Evolutionary conservation across 2,888 invertebrate species (phyloP).

Genomic region (Pteria penguin): DNA sequence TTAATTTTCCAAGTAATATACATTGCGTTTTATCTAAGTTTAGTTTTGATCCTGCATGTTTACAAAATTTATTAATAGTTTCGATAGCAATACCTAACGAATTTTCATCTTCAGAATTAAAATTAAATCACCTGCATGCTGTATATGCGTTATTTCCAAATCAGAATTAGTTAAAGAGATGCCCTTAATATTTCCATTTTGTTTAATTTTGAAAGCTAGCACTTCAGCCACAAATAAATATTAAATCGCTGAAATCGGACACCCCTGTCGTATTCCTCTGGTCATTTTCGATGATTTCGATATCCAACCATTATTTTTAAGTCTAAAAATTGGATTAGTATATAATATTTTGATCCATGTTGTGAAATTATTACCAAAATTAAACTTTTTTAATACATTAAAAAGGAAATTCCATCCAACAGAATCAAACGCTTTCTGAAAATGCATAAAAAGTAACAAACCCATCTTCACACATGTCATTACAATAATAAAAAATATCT

Average conservation of each 20-base stretch:
- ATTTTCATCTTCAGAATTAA: background rate
- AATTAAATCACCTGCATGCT: background rate
- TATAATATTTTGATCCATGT: constrained; percentile 16
- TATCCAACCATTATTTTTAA: constrained; percentile 19
- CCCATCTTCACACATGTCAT: too few species aligned
- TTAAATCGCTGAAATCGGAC: background rate
- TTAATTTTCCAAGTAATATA: background rate
- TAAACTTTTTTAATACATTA: constrained; percentile 4
- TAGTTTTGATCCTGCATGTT: background rate
- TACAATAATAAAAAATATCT: too few species aligned
- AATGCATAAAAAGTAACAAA: too few species aligned
- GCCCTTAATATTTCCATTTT: background rate
- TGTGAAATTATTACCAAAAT: constrained; percentile 6
- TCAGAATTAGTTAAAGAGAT: background rate
- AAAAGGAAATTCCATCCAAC: constrained; percentile 7
- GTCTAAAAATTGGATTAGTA: background rate
- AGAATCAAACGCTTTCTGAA: too few species aligned
- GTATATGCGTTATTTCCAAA: background rate
- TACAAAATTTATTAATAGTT: background rate
- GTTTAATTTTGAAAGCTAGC: background rate
- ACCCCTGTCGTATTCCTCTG: constrained; percentile 4
- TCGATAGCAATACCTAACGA: background rate
- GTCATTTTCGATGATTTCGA: constrained; percentile 6
- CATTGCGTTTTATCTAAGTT: background rate
- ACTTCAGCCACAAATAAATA: constrained; percentile 4